Conservation (phyloP, 2,113 vertebrate genomes). For the Pteronura brasiliensis region DNA sequence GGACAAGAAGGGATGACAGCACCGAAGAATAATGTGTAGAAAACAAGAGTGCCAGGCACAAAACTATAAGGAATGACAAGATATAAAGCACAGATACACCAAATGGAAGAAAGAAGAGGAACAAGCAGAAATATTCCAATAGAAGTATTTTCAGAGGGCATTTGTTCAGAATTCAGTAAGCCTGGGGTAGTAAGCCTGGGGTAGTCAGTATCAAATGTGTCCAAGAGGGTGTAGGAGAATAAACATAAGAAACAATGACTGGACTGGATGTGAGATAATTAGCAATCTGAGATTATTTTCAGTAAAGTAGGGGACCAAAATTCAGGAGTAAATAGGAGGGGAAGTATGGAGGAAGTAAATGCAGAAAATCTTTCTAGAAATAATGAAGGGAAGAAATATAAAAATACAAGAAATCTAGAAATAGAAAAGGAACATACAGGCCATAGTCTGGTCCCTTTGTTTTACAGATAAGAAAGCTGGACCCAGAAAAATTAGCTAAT, state of each 20-base stretch:
- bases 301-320: not conserved
- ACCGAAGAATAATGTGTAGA: not conserved
- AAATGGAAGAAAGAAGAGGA: not conserved
- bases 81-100: not conserved
- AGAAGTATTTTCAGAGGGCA: not conserved
- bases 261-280: not conserved
- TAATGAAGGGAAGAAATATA: not conserved
- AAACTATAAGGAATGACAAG: not conserved
- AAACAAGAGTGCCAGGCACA: not conserved
- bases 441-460: not conserved
- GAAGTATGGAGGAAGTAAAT: not conserved
- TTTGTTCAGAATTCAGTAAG: not conserved
- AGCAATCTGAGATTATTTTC: not conserved
- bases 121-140: not conserved
- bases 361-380: not conserved
- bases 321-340: not conserved
- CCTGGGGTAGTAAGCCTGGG: not conserved
- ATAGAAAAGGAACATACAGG: not conserved
- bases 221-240: not conserved
- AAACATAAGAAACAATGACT: not conserved
- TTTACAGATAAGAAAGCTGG: not conserved
- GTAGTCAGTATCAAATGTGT: not conserved
- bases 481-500: not conserved
- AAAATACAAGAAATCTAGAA: not conserved
- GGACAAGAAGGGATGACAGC: not conserved